Evolutionary conservation across 2,888 invertebrate genomes (phyloP), one percentile per base, ranked within the genome.

Genomic region (Sturmia bella): DNA sequence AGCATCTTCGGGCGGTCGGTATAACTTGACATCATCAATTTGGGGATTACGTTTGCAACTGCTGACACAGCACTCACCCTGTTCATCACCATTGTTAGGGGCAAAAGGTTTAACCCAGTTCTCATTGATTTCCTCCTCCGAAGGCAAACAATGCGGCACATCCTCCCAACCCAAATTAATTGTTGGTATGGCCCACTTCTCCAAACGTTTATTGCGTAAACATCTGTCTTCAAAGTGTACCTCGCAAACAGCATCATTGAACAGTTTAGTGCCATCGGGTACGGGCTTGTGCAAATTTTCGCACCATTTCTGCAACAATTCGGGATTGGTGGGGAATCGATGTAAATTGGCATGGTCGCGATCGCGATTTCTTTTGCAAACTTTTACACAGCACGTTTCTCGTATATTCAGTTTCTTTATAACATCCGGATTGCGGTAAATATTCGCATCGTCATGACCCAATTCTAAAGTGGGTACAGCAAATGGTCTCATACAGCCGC

Each of bases 401-500:
- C 89, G 85, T 19, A 89, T 89, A 68, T 89, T 89, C 0, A 89
- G 80, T 70, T 89, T 89, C 72, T 89, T 89, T 6, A 89, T 89
- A 15, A 89, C 89, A 72, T 89, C 89, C 7, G 89, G 89, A 85
- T 89, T 89, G 7, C 86, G 87, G 70, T 87, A 87, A 3, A 89
- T 89, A 63, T 89, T 87, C 3, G 86, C 84, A 57, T 89, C 89
- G 11, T 89, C 87, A 61, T 89, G 89, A 0, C 89, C 89, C 76
- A 89, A 50, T 2, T 88, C 84, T 6, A 89, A 66, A 0, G 89
- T 89, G 54, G 89, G 89, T 73, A 89, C 89, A 1, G 89, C 89
- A 80, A 89, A 89, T 0, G 89, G 89, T 41, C 89, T 88, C 89
- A 89, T 89, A 45, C 89, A 89, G 9, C 89, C 89, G 6, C 89